phyloP scores from a whole-genome alignment of 2,888 invertebrate genomes.

The Neuroscelio doddi region DNA sequence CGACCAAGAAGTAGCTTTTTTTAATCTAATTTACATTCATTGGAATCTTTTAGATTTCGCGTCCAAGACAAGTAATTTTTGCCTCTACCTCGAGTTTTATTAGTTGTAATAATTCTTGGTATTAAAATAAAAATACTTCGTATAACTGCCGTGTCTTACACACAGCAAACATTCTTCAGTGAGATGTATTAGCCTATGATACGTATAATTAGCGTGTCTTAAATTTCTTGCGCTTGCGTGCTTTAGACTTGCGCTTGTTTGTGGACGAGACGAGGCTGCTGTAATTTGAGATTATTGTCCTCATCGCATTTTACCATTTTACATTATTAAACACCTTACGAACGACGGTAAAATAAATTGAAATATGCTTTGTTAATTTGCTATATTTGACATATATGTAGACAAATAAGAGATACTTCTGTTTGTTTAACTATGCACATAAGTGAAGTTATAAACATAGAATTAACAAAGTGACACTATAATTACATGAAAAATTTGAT shows the following conservation, averaged over 20 bases:
- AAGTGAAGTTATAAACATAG: too few species aligned
- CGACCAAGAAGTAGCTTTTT: too few species aligned
- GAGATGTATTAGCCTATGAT: slow-evolving; percentile 9
- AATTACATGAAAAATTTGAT: too few species aligned
- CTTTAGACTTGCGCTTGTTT: slow-evolving; percentile 6
- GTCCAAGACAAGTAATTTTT: too few species aligned
- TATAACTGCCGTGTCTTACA: background rate
- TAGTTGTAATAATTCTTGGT: slow-evolving; percentile 24
- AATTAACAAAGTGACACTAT: too few species aligned
- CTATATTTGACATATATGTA: too few species aligned
- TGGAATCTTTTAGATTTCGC: too few species aligned
- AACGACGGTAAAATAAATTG: too few species aligned
- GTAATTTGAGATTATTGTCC: slow-evolving; percentile 13
- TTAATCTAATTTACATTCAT: too few species aligned
- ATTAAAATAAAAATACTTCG: slow-evolving; percentile 11
- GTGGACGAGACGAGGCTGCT: background rate
- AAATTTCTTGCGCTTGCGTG: slow-evolving; percentile 22
- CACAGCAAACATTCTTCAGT: slow-evolving; percentile 1
- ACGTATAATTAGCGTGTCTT: slow-evolving; percentile 32
- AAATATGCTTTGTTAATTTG: too few species aligned
- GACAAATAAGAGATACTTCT: too few species aligned
- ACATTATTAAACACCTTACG: slow-evolving; percentile 7
- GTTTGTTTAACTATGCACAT: too few species aligned
- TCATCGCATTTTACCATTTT: slow-evolving; percentile 8
- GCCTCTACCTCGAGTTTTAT: slow-evolving; percentile 15